Evolutionary conservation across 1,140 invertebrate species (phyloP).

Genomic region (Meloidogyne hapla): DNA sequence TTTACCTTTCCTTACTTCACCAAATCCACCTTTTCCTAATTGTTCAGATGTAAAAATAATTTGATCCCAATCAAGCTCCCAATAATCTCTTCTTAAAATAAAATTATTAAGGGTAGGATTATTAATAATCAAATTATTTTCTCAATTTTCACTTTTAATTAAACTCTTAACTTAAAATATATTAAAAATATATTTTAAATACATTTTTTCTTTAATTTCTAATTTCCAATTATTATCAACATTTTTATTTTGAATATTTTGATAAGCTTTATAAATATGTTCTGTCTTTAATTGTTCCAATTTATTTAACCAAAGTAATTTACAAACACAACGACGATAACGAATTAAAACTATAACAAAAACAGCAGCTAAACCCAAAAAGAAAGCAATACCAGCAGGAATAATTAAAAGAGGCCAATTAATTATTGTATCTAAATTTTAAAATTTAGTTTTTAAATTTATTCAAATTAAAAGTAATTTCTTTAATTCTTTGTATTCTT

Average conservation of each 20-base stretch:
- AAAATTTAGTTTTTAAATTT: no score
- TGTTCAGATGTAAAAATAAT: not conserved
- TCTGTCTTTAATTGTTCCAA: constrained; percentile 3
- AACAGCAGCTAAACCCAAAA: constrained; percentile 1
- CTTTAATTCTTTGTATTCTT: not conserved
- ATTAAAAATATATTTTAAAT: no score
- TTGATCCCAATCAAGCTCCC: constrained; percentile 1
- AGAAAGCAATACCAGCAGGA: not conserved
- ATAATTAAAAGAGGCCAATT: not conserved
- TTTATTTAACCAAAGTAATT: constrained; percentile 1
- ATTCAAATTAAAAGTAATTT: not conserved
- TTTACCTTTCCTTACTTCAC: not conserved
- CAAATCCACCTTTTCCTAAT: not conserved
- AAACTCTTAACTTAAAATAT: no score
- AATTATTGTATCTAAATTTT: not conserved
- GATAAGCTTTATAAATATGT: constrained; percentile 1
- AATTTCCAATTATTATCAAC: not conserved
- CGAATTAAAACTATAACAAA: constrained; percentile 3
- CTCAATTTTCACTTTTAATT: no score
- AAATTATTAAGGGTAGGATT: no score
- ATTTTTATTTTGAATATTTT: constrained; percentile 1
- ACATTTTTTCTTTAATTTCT: not conserved
- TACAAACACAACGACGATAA: constrained; percentile 2
- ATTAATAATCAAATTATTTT: no score
- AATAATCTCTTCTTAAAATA: not conserved